Conservation (phyloP, 2,113 vertebrate species). For the Dinomys branickii region DNA sequence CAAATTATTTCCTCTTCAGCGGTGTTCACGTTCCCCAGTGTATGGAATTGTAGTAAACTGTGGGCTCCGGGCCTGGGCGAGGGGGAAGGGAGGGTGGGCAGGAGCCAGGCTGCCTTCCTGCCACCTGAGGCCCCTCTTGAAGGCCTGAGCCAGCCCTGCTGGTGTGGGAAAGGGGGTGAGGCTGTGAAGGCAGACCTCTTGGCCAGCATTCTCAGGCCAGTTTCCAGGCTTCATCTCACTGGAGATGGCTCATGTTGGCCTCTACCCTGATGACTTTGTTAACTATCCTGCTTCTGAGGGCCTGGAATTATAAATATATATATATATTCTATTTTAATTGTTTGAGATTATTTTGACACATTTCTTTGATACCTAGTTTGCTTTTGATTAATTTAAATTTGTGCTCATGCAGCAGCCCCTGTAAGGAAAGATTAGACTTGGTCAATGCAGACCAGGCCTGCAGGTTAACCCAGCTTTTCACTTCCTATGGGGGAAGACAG, state of each 20-base stretch:
- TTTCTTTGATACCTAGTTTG: conserved; percentile 82
- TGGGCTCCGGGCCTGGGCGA: conserved; percentile 21
- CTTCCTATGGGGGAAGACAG: conserved; percentile 73
- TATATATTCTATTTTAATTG: conserved; percentile 88
- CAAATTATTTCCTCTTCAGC: conserved; percentile 80
- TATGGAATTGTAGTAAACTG: conserved; percentile 60
- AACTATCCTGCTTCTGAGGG: conserved; percentile 80
- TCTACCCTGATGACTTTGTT: conserved; percentile 76
- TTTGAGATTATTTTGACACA: conserved; percentile 81
- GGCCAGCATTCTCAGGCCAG: conserved; percentile 81
- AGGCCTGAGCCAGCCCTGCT: neutral
- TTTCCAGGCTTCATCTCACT: conserved; percentile 74
- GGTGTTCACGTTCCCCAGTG: conserved; percentile 58
- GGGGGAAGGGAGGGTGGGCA: neutral
- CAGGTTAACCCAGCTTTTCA: conserved; percentile 76
- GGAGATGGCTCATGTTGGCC: conserved; percentile 71
- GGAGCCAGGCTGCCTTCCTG: neutral
- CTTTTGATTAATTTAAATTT: conserved; percentile 77
- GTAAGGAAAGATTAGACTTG: conserved; percentile 44
- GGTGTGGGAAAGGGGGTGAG: conserved; percentile 22
- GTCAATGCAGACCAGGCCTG: conserved; percentile 57
- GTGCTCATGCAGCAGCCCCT: conserved; percentile 65
- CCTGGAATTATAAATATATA: conserved; percentile 85
- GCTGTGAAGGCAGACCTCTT: conserved; percentile 27
- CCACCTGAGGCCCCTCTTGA: neutral